These are phyloP conservation scores for Eubasilissa regina DNA, from an alignment of 1,140 invertebrate species.

Conservation along the genomic window DNA sequence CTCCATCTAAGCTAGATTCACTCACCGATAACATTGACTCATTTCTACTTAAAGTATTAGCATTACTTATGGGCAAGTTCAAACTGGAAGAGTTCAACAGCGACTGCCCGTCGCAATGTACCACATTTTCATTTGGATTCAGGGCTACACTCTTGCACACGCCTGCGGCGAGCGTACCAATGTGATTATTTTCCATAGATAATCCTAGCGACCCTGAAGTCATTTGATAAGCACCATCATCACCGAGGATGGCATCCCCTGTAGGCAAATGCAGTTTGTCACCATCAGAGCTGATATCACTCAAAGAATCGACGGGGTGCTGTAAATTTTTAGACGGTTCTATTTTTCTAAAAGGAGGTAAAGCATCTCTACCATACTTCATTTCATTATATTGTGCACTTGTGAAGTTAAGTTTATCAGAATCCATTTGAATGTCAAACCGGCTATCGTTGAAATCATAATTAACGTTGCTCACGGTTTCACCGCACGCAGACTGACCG, in stretches of 20 bases:
- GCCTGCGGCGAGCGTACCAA: slow-evolving; percentile 15
- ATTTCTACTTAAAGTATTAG: slow-evolving; percentile 48
- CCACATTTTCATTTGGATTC: slow-evolving; percentile 44
- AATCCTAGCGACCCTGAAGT: slow-evolving; percentile 53
- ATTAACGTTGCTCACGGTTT: slow-evolving; percentile 26
- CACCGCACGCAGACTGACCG: slow-evolving; percentile 26
- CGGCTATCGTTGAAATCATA: slow-evolving; percentile 51
- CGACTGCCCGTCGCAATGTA: slow-evolving; percentile 38
- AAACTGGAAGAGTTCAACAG: slow-evolving; percentile 42
- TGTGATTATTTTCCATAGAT: slow-evolving; percentile 43
- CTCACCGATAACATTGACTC: slow-evolving; percentile 52
- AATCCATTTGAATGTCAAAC: slow-evolving; percentile 57
- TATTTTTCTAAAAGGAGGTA: slow-evolving; percentile 58
- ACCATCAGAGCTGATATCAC: slow-evolving; percentile 51
- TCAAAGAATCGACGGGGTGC: slow-evolving; percentile 45
- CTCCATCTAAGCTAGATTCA: slow-evolving; percentile 55
- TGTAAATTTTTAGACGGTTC: slow-evolving; percentile 54
- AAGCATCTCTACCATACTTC: slow-evolving; percentile 53
- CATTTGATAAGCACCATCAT: slow-evolving; percentile 46
- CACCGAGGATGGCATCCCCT: slow-evolving; percentile 44
- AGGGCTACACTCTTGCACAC: slow-evolving; percentile 11
- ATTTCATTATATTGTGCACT: slow-evolving; percentile 52
- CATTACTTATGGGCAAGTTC: slow-evolving; percentile 52
- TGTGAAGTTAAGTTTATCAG: slow-evolving; percentile 54
- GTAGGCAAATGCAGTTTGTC: slow-evolving; percentile 52